phyloP scores from a whole-genome alignment of 2,888 invertebrate species.

The Xanthorhoe designata region DNA sequence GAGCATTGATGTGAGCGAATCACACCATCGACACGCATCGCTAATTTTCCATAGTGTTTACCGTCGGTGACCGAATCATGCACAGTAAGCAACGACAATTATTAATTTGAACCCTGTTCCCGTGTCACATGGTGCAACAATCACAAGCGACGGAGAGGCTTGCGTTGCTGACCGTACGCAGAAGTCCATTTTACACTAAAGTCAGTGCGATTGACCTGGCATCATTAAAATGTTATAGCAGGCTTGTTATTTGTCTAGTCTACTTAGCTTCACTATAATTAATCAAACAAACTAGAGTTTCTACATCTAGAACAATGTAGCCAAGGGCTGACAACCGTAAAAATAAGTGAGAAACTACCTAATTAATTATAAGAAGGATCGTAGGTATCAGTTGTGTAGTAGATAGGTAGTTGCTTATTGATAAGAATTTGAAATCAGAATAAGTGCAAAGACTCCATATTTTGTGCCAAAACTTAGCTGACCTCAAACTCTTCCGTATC shows the following conservation, averaged over 20 bases:
- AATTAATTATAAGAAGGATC: no score
- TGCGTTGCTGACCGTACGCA: slow-evolving; percentile 30
- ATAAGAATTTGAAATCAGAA: neutral
- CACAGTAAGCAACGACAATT: slow-evolving; percentile 48
- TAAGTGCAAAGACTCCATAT: slow-evolving; percentile 5
- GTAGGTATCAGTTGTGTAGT: neutral
- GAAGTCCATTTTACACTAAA: slow-evolving; percentile 42
- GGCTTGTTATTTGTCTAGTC: slow-evolving; percentile 21
- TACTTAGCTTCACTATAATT: slow-evolving; percentile 12
- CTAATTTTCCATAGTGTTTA: slow-evolving; percentile 78
- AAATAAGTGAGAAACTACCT: neutral
- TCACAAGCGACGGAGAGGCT: slow-evolving; percentile 5
- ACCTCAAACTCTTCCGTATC: slow-evolving; percentile 82
- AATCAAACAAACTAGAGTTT: neutral
- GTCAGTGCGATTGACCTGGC: slow-evolving; percentile 45
- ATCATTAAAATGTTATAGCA: slow-evolving; percentile 41
- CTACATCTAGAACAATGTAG: neutral
- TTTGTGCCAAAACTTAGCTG: slow-evolving; percentile 52
- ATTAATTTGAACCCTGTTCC: slow-evolving; percentile 27
- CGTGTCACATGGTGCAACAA: slow-evolving; percentile 9
- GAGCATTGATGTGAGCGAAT: slow-evolving; percentile 84
- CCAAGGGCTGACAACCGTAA: neutral
- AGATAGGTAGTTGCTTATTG: neutral
- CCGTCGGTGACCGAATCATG: slow-evolving; percentile 69
- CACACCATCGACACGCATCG: slow-evolving; percentile 83